Conservation (phyloP, 2,113 vertebrate genomes). For the Silurus glanis region DNA sequence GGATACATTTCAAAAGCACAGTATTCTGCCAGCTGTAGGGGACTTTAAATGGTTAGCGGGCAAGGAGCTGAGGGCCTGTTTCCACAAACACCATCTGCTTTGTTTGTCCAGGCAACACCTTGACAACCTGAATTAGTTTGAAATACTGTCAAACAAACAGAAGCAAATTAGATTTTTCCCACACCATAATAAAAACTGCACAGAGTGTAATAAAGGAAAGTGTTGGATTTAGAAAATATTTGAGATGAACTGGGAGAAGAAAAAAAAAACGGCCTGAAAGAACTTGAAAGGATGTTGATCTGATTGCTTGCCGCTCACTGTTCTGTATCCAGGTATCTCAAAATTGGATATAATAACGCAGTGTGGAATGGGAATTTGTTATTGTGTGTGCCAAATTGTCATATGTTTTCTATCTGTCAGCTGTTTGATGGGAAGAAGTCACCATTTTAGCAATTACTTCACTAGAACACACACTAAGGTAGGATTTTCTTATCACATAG, state of each 20-base stretch:
- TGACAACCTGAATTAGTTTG: conserved; percentile 71
- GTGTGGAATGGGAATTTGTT: conserved; percentile 61
- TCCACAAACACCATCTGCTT: conserved; percentile 74
- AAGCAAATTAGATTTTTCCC: conserved; percentile 68
- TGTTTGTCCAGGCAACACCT: conserved; percentile 63
- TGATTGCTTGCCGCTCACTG: conserved; percentile 53
- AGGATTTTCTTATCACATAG: conserved; percentile 64
- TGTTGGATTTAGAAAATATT: conserved; percentile 63
- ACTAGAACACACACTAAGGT: conserved; percentile 64
- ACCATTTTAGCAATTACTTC: conserved; percentile 47
- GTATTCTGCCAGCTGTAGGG: conserved; percentile 30
- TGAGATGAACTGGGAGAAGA: conserved; percentile 58
- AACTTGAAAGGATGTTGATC: conserved; percentile 53
- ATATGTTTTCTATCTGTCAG: conserved; percentile 61
- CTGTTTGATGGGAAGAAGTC: conserved; percentile 66
- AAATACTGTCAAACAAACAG: conserved; percentile 70
- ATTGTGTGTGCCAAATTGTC: conserved; percentile 59
- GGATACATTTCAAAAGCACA: conserved; percentile 11
- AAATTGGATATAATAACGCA: conserved; percentile 63
- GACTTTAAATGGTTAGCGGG: conserved; percentile 50
- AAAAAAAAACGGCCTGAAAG: conserved; percentile 41
- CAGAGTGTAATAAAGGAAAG: conserved; percentile 69
- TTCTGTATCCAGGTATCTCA: conserved; percentile 56
- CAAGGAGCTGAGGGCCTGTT: conserved; percentile 58
- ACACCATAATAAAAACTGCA: conserved; percentile 70